A percentile compares a stretch with the other conserved stretches of the same genome.
Conservation (phyloP, 2,797 vertebrate genomes). For the Danionella dracula region DNA sequence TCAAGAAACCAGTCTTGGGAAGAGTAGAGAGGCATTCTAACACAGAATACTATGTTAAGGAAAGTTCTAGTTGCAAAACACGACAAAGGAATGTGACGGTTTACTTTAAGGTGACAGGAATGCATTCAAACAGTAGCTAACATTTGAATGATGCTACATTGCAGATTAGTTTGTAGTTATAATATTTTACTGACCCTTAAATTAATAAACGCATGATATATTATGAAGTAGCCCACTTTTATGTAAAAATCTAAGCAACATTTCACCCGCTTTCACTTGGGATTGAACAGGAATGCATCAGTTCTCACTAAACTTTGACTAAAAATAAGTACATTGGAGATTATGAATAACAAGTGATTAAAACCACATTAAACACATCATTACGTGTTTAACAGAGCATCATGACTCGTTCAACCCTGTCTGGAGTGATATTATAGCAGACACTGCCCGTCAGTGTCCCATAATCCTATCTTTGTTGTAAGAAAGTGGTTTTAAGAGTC, state of each 20-base stretch:
- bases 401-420: not conserved
- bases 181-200: too few relatives aligned
- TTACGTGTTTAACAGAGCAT: not conserved
- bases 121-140: not conserved
- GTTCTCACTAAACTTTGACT: not conserved
- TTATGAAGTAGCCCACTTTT: too few relatives aligned
- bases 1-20: constrained; percentile 1
- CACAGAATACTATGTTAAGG: constrained; percentile 7
- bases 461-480: constrained; percentile 6
- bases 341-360: not conserved
- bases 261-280: too few relatives aligned
- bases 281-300: not conserved
- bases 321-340: not conserved
- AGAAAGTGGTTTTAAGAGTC: constrained; percentile 43
- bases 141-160: too few relatives aligned
- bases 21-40: not conserved
- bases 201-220: too few relatives aligned
- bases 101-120: not conserved
- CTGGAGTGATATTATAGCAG: not conserved
- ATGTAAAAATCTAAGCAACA: too few relatives aligned
- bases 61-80: not conserved
- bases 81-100: constrained; percentile 5
- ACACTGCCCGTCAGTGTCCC: constrained; percentile 5
- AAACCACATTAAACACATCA: not conserved
- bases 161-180: too few relatives aligned